Evolutionary conservation across 2,888 invertebrate species (phyloP), one percentile per base, ranked within the genome.

Genomic region (Dermolepida albohirtum): DNA sequence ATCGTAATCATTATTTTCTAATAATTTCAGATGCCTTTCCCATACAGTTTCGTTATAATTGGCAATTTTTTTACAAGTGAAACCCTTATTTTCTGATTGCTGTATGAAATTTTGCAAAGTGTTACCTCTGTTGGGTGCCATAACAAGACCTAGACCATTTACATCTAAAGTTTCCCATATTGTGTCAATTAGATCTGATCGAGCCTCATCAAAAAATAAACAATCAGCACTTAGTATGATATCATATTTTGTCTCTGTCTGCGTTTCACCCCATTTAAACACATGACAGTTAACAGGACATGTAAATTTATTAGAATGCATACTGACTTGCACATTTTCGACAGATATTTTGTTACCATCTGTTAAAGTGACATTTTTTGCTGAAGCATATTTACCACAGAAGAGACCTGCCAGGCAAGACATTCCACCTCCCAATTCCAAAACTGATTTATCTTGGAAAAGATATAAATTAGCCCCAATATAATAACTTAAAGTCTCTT

Each of bases 401-500:
- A 92, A 87, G 11, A 94, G 82, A 1, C 93, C 94, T 6, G 93
- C 92, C 34, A 94, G 83, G 74, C 93, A 93, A 16, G 93, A 92
- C 91, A 94, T 94, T 2, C 94, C 94, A 14, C 94, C 94, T 1
- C 94, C 94, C 49, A 94, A 83, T 80, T 94, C 94, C 75, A 93
- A 84, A 27, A 94, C 88, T 77, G 84, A 86, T 79, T 90, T 90
- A 70, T 86, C 86, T n/a, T 86, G 83, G 80, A 92, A 93, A 44
- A 88, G 80, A n/a, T 84, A 77, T 57, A 86, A 81, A 78, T 93
- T 89, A 73, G 88, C 86, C 65, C 93, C 84, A 50, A 88, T 84
- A 77, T 90, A 90, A 74, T 90, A 90, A 2, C 90, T 89, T 55
- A 93, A 81, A 2, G 92, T 89, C 81, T 92, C 92, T 81, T 92